Base-by-base conservation (phyloP, 1,140 invertebrate genomes). In the Musca vetustissima region DNA sequence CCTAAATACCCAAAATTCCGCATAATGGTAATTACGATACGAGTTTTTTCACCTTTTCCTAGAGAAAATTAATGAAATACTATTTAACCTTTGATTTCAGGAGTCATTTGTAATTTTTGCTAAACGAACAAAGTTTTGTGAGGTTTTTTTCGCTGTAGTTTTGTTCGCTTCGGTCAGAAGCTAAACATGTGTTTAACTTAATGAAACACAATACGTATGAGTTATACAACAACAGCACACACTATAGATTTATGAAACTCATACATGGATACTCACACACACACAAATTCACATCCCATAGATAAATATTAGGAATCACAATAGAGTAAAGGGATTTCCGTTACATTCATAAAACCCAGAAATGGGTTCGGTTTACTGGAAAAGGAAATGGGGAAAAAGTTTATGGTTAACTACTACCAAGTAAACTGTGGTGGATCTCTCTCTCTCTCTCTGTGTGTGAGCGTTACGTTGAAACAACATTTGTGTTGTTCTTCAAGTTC, bases 21-120 rank as follows among this genome's bases (percentile, higher is more conserved):
- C 4, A 43, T 9, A 43, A 9, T 11, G 1, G 6, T 43, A 43
- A 43, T 43, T 43, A 43, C 6, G 1, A 43, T 43, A 9, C 1
- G 11, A 6, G 6, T 43, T 6, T 43, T 43, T 9, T 6, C 11
- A 43, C 4, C 28, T 32, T 4, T 32, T 43, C 36, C 4, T 13
- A 43, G n/a, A n/a, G n/a, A 19, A 61, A 61, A 61, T 61, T 61
- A 19, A 61, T 61, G 28, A 17, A 19, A 36, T 61, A 36, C n/a
- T 43, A 61, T 61, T 61, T 61, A 61, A 61, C 57, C 57, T 61
- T 61, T 61, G 57, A 61, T 61, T 61, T 61, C 15, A n/a, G 36
- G 19, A 61, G n/a, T 36, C 57, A 61, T 61, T 61, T 61, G 36
- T 61, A 61, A 36, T 61, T 32, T 61, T 61, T 61, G 17, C 28